Evolutionary conservation across 1,140 invertebrate genomes (phyloP).

Genomic region (Lepidurus arcticus): DNA sequence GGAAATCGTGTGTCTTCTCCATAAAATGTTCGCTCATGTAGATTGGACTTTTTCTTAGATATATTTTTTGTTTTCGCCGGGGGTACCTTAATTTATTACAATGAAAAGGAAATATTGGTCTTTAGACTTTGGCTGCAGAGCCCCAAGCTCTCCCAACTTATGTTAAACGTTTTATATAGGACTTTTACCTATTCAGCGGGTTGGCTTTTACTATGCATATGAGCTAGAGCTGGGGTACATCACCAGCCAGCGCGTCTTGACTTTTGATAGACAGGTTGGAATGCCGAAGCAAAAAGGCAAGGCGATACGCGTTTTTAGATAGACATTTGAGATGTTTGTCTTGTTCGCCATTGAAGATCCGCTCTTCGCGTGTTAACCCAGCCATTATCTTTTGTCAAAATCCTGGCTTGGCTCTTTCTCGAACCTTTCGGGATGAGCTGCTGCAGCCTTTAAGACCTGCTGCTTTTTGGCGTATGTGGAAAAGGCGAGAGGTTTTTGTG

Average conservation of each 20-base stretch:
- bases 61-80: too few relatives aligned
- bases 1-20: too few relatives aligned
- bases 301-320: constrained; percentile 18
- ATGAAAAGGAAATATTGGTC: not conserved
- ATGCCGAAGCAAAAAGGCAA: constrained; percentile 21
- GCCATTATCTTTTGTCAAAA: constrained; percentile 11
- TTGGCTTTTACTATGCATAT: not conserved
- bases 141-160: not conserved
- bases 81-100: not conserved
- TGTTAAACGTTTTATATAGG: not conserved
- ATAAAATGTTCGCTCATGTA: too few relatives aligned
- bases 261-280: constrained; percentile 13
- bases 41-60: too few relatives aligned
- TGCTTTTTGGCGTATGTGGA: not conserved
- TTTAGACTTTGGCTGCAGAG: not conserved
- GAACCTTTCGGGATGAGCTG: constrained; percentile 1
- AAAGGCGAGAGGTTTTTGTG: not conserved
- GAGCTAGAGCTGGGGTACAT: not conserved
- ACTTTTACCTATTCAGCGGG: not conserved
- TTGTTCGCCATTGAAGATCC: not conserved
- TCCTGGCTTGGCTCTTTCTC: not conserved
- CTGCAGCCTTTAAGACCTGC: not conserved
- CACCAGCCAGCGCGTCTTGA: not conserved
- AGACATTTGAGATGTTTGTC: constrained; percentile 19
- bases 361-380: constrained; percentile 11